Evolutionary conservation across 1,140 invertebrate species (phyloP), one percentile per base, ranked within the genome.

Genomic region (Andricus grossulariae): DNA sequence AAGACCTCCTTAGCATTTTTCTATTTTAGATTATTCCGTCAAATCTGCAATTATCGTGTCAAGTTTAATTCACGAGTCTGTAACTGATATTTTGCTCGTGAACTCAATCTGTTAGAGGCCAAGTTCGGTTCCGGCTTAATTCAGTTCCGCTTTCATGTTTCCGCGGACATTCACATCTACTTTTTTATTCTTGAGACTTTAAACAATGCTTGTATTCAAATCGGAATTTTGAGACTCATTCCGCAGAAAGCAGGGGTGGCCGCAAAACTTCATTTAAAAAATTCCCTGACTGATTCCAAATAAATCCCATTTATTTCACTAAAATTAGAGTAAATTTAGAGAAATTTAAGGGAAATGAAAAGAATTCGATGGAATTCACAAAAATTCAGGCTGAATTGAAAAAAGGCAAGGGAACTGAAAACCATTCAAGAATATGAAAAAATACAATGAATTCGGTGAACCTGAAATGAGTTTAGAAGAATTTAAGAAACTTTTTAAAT

Each of bases 141-240:
- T 66, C 16, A 66, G 60, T 66, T 66, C 60, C 60, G 60, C 60
- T 66, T 66, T 66, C 60, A 32, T 66, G 60, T 66, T 66, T 66
- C 60, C 16, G 57, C 57, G 32, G 57, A 21, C 11, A 54, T 54
- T 60, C 11, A 16, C 21, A 25, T 32, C 16, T 16, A 32, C 16
- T 66, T 32, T 66, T 60, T 60, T 55, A 19, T 19, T 21, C 5
- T 55, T 3, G 0, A 19, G n/a, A n/a, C 18, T 19, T 18, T 8
- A 54, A 54, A 10, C 5, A 54, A 32, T 32, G 32, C 32, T 32
- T 6, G 32, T 32, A 32, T 32, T 32, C 15, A 54, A 54, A 54
- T 5, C 10, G 10, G 10, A 18, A 19, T 18, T 54, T 54, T 8
- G n/a, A 8, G 18, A 5, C 6, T n/a, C n/a, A n/a, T n/a, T n/a